Percentiles rank a stretch among this genome's conserved stretches.
phyloP scores from a whole-genome alignment of 2,888 invertebrate species.

The Cepaea hortensis region DNA sequence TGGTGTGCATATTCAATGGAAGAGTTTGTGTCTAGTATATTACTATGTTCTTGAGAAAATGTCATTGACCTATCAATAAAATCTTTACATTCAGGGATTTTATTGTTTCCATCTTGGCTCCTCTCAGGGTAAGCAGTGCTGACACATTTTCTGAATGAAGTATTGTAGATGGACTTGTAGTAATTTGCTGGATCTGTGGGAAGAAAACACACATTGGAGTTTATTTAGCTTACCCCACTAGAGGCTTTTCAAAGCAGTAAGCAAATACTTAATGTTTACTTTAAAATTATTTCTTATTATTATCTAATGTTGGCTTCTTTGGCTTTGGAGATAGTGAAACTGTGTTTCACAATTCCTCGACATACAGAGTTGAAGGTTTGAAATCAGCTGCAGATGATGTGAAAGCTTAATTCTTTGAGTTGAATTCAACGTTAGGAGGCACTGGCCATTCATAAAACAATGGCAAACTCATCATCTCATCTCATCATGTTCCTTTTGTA shows the following conservation, averaged over 20 bases:
- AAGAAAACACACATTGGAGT: not conserved
- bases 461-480: too few species aligned
- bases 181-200: conserved; percentile 37
- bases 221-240: not conserved
- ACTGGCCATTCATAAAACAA: too few species aligned
- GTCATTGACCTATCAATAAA: not conserved
- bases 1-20: not conserved
- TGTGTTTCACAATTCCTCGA: too few species aligned
- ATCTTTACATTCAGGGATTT: not conserved
- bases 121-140: not conserved
- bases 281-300: too few species aligned
- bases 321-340: too few species aligned
- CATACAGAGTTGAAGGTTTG: too few species aligned
- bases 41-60: not conserved
- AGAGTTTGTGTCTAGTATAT: not conserved
- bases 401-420: too few species aligned
- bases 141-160: conserved; percentile 28
- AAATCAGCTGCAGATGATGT: too few species aligned
- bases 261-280: too few species aligned
- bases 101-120: not conserved
- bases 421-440: too few species aligned
- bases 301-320: too few species aligned
- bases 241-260: not conserved
- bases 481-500: too few species aligned
- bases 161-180: conserved; percentile 39